Evolutionary conservation across 2,797 vertebrate genomes (phyloP), one percentile per base, ranked within the genome.

Genomic region (Halcyon badia): DNA sequence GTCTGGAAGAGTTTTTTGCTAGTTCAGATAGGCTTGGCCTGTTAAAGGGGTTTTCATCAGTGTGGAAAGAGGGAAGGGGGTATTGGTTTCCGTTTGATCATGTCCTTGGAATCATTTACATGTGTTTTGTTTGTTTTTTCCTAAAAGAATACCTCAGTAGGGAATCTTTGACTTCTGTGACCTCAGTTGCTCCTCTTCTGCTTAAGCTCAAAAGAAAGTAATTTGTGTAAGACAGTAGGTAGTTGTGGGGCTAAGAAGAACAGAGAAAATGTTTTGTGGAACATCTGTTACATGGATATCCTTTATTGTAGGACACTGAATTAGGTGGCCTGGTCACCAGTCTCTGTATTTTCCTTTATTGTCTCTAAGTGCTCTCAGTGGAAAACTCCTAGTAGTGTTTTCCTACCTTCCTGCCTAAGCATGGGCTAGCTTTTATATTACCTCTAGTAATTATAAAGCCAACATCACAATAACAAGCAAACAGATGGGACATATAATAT

Each of bases 401-500:
- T 91, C 62, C 76, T 86, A 60, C 56, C n/a, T 76, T 89, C 56
- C 48, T 90, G 60, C 48, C 44, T 85, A 68, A 84, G 80, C 46
- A 65, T 33, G 22, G 46, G 30, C 41, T 64, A 88, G 33, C 3
- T 19, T 82, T 68, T 83, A 68, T 44, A 42, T 64, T 62, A 64
- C 68, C 60, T 91, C 68, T 93, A 44, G 71, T 78, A 94, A 68
- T 83, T 85, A 69, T 41, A 51, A 83, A 89, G 41, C 64, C 6
- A 94, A 49, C 52, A 64, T 73, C 33, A 68, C 44, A 80, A 48
- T 83, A 89, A 75, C 60, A 94, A 83, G 49, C 56, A 87, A 86
- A 73, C 89, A 92, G 84, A 87, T 91, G 82, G 61, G 68, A 78
- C 17, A 28, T 85, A 85, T 28, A 87, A 64, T 93, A 75, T 68